Evolutionary conservation across 2,888 invertebrate genomes (phyloP).

Genomic region (Dione juno): DNA sequence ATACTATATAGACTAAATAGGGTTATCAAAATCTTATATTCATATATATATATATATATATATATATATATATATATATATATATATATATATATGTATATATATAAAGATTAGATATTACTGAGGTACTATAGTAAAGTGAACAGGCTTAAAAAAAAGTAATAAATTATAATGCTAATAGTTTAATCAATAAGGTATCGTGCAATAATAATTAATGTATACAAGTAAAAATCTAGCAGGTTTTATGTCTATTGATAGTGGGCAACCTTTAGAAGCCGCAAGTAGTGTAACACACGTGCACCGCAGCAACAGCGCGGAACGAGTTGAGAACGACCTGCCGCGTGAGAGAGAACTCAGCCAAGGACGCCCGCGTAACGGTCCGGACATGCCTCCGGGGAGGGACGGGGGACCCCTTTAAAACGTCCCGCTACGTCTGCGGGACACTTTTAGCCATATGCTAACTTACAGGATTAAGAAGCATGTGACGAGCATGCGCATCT

Average conservation of each 20-base stretch:
- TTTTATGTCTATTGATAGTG: background rate
- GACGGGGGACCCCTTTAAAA: conserved; percentile 24
- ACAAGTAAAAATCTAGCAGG: background rate
- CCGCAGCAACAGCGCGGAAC: conserved; percentile 71
- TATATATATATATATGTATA: too few relatives aligned
- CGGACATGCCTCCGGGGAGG: conserved; percentile 50
- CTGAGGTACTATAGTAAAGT: background rate
- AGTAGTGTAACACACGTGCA: conserved; percentile 65
- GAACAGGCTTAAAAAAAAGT: too few relatives aligned
- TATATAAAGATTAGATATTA: background rate
- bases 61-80: too few relatives aligned
- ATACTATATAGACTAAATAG: conserved; percentile 37
- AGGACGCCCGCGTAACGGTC: conserved; percentile 82
- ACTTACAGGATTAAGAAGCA: background rate
- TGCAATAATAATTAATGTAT: background rate
- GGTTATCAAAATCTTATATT: conserved; percentile 35
- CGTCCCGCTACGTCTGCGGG: conserved; percentile 57
- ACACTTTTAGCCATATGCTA: conserved; percentile 5
- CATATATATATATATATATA: too few relatives aligned
- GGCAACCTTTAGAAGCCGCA: conserved; percentile 37
- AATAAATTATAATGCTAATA: too few relatives aligned
- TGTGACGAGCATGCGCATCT: background rate
- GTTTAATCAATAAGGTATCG: background rate
- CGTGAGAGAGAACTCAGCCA: conserved; percentile 83
- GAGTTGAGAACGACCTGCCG: conserved; percentile 77